Evolutionary conservation across 1,140 invertebrate species (phyloP), one percentile per base, ranked within the genome.

Genomic region (Plectus sambesii): DNA sequence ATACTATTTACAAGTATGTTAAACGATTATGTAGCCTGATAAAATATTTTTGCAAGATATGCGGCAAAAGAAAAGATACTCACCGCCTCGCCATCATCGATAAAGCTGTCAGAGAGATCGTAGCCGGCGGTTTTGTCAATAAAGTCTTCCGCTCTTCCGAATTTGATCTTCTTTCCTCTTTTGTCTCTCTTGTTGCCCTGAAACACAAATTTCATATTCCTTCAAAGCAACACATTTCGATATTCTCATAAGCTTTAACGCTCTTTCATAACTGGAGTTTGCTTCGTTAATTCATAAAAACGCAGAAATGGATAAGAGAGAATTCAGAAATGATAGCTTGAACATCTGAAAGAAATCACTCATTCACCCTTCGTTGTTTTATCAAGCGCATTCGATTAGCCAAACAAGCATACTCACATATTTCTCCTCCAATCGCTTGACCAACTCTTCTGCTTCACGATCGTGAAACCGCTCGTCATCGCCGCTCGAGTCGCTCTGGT

Each of bases 11-110:
- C n/a, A n/a, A n/a, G n/a, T n/a, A n/a, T n/a, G n/a, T n/a, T n/a
- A n/a, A n/a, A n/a, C n/a, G n/a, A n/a, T n/a, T n/a, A n/a, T n/a
- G n/a, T n/a, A n/a, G n/a, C n/a, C n/a, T n/a, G n/a, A n/a, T n/a
- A n/a, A n/a, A n/a, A n/a, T n/a, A n/a, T n/a, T n/a, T n/a, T n/a
- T n/a, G n/a, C n/a, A n/a, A n/a, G n/a, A n/a, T n/a, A n/a, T n/a
- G n/a, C n/a, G n/a, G n/a, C n/a, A n/a, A n/a, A n/a, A n/a, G n/a
- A n/a, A n/a, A n/a, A n/a, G n/a, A n/a, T n/a, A n/a, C 51, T 41
- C 17, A 57, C 55, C n/a, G 58, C 49, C 49, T 63, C 60, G 12
- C 54, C 29, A 37, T 61, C 59, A 37, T 61, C 59, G 36, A 61
- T 61, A 36, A 61, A 61, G 2, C 25, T 33, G 42, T 61, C 59